Base-by-base conservation (phyloP, 2,888 invertebrate species). In the Nemoura dubitans region DNA sequence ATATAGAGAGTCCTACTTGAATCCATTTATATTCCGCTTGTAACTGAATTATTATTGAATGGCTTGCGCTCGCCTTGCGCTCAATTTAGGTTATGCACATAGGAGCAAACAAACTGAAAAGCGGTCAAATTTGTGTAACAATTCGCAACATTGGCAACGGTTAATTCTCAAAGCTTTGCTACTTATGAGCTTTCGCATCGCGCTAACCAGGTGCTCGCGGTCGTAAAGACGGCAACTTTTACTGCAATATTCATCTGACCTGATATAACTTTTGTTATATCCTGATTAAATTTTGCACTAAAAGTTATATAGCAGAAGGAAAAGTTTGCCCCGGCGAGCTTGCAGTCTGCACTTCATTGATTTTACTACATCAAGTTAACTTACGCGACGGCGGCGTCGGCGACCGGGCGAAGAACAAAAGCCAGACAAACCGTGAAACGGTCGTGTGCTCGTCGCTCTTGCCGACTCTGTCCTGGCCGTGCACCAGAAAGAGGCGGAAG, bases 371-470 rank as follows among this genome's bases (percentile, higher is more conserved):
- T 59, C 59, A 16, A 36, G 36, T 36, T 36, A 36, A 3, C n/a
- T n/a, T n/a, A n/a, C n/a, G n/a, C n/a, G n/a, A n/a, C n/a, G n/a
- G n/a, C n/a, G n/a, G n/a, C 36, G 36, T 36, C 36, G 36, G 36
- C 36, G 5, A 36, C 3, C 59, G 21, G 10, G 14, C 14, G 59
- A 59, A 7, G 59, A 59, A 59, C 59, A 59, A 59, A 78, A 78
- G 78, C 27, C 78, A 78, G 78, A 78, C 78, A 78, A 28, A 16
- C 78, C 78, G 7, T 78, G 6, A 78, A 78, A 78, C 28, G 28
- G 78, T 10, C 25, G 26, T n/a, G n/a, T n/a, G n/a, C n/a, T n/a
- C n/a, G n/a, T n/a, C n/a, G n/a, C n/a, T n/a, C n/a, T n/a, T n/a
- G n/a, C n/a, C n/a, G n/a, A n/a, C n/a, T n/a, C n/a, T n/a, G n/a